Percentiles rank a stretch among this genome's conserved stretches.
Conservation (phyloP, 1,140 invertebrate genomes). For the Formica exsecta region DNA sequence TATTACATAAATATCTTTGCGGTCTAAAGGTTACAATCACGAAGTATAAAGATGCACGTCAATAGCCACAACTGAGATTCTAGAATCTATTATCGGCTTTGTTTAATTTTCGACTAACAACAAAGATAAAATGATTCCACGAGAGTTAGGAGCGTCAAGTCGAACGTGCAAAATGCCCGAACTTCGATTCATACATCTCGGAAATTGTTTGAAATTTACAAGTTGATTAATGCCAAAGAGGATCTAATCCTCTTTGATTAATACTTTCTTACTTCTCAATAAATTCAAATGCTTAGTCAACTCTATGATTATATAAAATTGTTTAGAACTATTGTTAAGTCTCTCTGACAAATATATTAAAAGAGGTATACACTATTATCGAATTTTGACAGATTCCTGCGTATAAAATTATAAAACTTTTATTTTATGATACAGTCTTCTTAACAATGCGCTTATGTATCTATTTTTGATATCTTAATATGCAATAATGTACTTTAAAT, state of each 20-base stretch:
- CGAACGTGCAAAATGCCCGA: too few relatives aligned
- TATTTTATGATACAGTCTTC: constrained; percentile 80
- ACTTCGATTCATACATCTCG: neutral
- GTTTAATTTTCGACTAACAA: too few relatives aligned
- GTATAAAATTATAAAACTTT: constrained; percentile 81
- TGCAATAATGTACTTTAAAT: neutral
- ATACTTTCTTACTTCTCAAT: neutral
- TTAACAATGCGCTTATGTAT: constrained; percentile 54
- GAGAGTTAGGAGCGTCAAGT: too few relatives aligned
- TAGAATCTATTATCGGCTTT: too few relatives aligned
- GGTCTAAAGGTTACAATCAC: neutral
- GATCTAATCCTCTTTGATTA: too few relatives aligned
- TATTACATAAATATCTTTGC: neutral
- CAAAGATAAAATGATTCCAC: too few relatives aligned
- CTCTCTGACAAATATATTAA: neutral
- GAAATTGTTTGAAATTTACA: neutral
- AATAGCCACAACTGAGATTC: neutral
- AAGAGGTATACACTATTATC: neutral
- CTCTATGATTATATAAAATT: constrained; percentile 3
- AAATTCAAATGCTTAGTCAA: neutral
- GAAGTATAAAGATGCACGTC: neutral
- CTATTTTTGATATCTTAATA: constrained; percentile 37
- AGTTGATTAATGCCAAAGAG: neutral
- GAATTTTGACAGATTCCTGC: neutral
- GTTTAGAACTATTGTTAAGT: neutral